These are phyloP conservation scores for Trichechus manatus DNA, from an alignment of 2,113 vertebrate genomes.

Conservation along the genomic window DNA sequence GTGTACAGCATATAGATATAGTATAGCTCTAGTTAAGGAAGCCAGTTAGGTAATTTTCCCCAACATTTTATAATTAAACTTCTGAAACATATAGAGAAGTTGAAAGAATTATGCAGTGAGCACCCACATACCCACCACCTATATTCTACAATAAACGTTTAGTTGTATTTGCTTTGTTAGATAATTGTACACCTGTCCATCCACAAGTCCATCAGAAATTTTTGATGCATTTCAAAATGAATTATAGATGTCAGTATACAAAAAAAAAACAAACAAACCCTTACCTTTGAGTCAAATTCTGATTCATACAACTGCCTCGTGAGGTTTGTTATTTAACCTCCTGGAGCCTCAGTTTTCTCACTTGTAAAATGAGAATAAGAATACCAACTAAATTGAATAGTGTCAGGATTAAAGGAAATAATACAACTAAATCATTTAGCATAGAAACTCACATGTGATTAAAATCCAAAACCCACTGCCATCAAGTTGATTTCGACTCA, in stretches of 20 bases:
- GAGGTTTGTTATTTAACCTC: background rate
- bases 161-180: background rate
- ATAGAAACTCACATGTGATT: background rate
- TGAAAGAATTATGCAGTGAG: background rate
- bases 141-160: background rate
- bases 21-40: background rate
- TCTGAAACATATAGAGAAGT: background rate
- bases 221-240: background rate
- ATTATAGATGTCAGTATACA: background rate
- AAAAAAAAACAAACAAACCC: too few species aligned
- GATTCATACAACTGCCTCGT: background rate
- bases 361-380: background rate
- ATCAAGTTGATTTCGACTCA: background rate
- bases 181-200: background rate
- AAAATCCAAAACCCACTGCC: background rate
- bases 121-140: too few species aligned
- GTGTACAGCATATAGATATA: background rate
- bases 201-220: background rate
- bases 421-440: background rate
- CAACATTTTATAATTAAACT: background rate
- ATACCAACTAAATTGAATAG: background rate
- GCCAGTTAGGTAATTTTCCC: background rate
- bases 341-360: background rate
- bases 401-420: background rate
- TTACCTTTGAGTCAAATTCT: too few species aligned